These are phyloP conservation scores for Stegastes partitus DNA, from an alignment of 2,113 vertebrate species.

Conservation along the genomic window DNA sequence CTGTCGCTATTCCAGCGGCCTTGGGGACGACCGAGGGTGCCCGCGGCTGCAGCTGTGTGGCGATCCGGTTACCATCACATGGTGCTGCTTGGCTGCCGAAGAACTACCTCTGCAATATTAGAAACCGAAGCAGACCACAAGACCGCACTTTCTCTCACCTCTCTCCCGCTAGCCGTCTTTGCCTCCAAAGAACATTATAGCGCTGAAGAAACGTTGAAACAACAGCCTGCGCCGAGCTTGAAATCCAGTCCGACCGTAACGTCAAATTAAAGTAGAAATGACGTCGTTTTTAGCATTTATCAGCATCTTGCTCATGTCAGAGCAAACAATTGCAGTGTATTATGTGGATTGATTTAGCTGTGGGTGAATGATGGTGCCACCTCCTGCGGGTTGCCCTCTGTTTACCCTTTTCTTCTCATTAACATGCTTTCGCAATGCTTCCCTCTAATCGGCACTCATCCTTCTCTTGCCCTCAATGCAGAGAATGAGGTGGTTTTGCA, in stretches of 20 bases:
- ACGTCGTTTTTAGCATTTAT: constrained; percentile 1
- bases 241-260: constrained; percentile 1
- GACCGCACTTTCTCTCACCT: constrained; percentile 67
- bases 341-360: too few relatives aligned
- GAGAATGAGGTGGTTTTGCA: not conserved
- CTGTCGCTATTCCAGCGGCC: constrained; percentile 74
- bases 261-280: not conserved
- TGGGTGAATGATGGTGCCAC: not conserved
- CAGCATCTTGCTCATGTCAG: not conserved
- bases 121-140: constrained; percentile 75
- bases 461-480: not conserved
- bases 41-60: constrained; percentile 77
- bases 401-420: constrained; percentile 1
- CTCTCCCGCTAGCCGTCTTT: constrained; percentile 30
- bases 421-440: constrained; percentile 3
- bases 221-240: not conserved
- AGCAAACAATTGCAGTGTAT: not conserved
- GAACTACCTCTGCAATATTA: constrained; percentile 82
- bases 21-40: constrained; percentile 72
- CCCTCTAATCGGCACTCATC: constrained; percentile 8
- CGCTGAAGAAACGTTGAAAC: constrained; percentile 32
- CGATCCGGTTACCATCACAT: constrained; percentile 81
- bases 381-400: constrained; percentile 38
- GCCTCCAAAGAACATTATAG: constrained; percentile 45
- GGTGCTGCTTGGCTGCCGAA: constrained; percentile 77